Evolutionary conservation across 2,113 vertebrate species (phyloP), one percentile per base, ranked within the genome.

Genomic region (Neolamprologus toae): DNA sequence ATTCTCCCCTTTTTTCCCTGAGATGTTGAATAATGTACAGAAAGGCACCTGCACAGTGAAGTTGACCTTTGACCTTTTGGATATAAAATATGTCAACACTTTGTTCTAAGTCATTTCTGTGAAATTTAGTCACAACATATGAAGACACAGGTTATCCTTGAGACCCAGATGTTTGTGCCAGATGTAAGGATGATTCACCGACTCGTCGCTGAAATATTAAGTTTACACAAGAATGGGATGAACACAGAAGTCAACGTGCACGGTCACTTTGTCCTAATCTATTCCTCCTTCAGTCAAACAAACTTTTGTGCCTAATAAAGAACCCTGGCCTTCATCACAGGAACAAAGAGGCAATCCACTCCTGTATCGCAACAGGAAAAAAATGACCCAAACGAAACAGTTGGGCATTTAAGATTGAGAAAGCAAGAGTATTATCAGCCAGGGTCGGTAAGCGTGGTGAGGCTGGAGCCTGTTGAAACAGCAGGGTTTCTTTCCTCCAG

Each of bases 381-480:
- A 49, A 35, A 91, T 93, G 91, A 92, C 49, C 54, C 73, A 73
- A 85, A 55, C 17, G n/a, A 82, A 55, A 42, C 68, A 31, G 63
- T 54, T 68, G 45, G 40, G 53, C 71, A 79, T 73, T 90, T 85
- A 16, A 86, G 55, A 73, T 82, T 91, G 40, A 49, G 71, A 49
- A 49, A 78, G 90, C 57, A 85, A 42, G 63, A 92, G 87, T 85
- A 90, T 92, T 84, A 90, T 92, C 80, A 90, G 80, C 92, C 87
- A 83, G 42, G 66, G 81, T 93, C 91, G 79, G 87, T 81, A 89
- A 88, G 86, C 63, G 49, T 71, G 81, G 84, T 68, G 83, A 80
- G 84, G 76, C 84, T 88, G 84, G 61, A 84, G 84, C 86, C 78
- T 79, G 40, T 81, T 95, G 93, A 92, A 87, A 83, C 93, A 95